Percentiles rank a stretch among this genome's conserved stretches.
Evolutionary conservation across 2,888 invertebrate genomes (phyloP).

Genomic region (Thymelicus sylvestris): DNA sequence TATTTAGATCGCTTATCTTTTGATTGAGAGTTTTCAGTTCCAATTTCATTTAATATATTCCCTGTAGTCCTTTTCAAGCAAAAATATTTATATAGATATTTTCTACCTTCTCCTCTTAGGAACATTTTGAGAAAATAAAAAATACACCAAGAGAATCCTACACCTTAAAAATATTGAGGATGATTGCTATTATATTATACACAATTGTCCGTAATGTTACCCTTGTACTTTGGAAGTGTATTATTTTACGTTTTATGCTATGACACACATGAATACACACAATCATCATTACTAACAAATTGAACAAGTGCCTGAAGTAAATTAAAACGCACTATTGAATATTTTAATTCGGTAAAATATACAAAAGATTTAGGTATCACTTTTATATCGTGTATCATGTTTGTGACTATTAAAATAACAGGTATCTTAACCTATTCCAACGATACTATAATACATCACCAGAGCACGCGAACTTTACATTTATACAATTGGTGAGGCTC

Average conservation of each 20-base stretch:
- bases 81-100: background rate
- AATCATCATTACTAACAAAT: background rate
- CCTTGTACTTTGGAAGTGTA: slow-evolving; percentile 16
- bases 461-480: slow-evolving; percentile 19
- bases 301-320: background rate
- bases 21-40: slow-evolving; percentile 6
- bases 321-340: background rate
- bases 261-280: slow-evolving; percentile 7
- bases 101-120: slow-evolving; percentile 17
- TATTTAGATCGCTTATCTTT: background rate
- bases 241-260: slow-evolving; percentile 10
- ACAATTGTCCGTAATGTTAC: slow-evolving; percentile 10
- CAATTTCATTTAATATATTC: background rate
- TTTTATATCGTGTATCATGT: background rate
- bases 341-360: background rate
- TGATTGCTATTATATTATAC: slow-evolving; percentile 11
- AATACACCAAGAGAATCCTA: slow-evolving; percentile 15
- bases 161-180: slow-evolving; percentile 18
- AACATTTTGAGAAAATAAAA: slow-evolving; percentile 26
- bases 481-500: slow-evolving; percentile 33
- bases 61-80: slow-evolving; percentile 5
- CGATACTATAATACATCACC: slow-evolving; percentile 4
- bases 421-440: background rate
- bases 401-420: slow-evolving; percentile 3
- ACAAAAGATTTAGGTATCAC: background rate